Conservation (phyloP, 1,140 invertebrate species). For the Diploscapter pachys region DNA sequence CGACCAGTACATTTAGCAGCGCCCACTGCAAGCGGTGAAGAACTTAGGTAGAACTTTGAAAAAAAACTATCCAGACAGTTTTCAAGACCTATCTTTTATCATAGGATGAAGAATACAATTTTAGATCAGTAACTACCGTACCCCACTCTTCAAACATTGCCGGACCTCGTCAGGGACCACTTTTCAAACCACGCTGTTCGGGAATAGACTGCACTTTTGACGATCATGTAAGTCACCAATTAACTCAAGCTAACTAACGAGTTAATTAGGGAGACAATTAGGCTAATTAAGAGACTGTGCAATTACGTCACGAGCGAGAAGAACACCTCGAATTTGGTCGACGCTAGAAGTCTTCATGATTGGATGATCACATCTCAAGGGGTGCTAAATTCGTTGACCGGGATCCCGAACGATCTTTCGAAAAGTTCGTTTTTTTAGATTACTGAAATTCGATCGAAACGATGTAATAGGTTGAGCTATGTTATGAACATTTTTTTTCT, state of each 20-base stretch:
- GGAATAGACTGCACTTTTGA: conserved; percentile 39
- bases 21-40: conserved; percentile 5
- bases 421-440: conserved; percentile 1
- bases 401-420: conserved; percentile 35
- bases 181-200: conserved; percentile 27
- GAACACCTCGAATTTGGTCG: conserved; percentile 10
- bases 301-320: conserved; percentile 32
- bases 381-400: conserved; percentile 37
- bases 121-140: too few relatives aligned
- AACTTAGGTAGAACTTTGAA: conserved; percentile 16
- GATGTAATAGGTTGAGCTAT: background rate
- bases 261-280: too few relatives aligned
- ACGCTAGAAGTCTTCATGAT: conserved; percentile 11
- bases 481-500: too few relatives aligned
- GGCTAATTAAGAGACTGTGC: conserved; percentile 31
- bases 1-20: conserved; percentile 20
- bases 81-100: too few relatives aligned
- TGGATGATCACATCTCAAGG: conserved; percentile 21
- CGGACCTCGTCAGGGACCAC: conserved; percentile 19
- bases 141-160: background rate
- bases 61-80: conserved; percentile 1
- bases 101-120: too few relatives aligned
- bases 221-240: conserved; percentile 19
- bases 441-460: background rate
- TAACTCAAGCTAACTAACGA: background rate